Base-by-base conservation (phyloP, 2,113 vertebrate genomes). In the Catharus fuscescens region DNA sequence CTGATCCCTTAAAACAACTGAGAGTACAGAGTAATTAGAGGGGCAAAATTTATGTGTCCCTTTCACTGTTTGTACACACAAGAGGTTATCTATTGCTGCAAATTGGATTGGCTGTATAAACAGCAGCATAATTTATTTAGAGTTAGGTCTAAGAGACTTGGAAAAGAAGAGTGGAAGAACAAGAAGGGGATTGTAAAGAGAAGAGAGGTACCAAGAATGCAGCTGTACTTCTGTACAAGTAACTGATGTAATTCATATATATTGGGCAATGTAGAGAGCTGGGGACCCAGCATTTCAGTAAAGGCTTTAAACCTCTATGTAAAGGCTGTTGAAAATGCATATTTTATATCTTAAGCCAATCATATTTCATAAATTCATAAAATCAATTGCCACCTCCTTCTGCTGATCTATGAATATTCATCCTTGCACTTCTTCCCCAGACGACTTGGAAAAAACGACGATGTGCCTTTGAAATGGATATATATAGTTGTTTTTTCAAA, bases 21-120 rank as follows among this genome's bases (percentile, higher is more conserved):
- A 88, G 66, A 62, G 59, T 89, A 54, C 12, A 53, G 47, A 86
- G 44, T 52, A 74, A 90, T 94, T 94, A 71, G 10, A 94, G 57
- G 52, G 45, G 48, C n/a, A 74, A 66, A 94, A 74, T 60, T 31
- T 73, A 26, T 90, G 34, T 90, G 53, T 89, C 86, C 52, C 18
- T 19, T 83, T 44, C 25, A 56, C 69, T 93, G 60, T 74, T 95
- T 77, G 40, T 88, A 78, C 45, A 86, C 29, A 32, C 47, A 80
- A 56, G 71, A 74, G 64, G 57, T 94, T 82, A 93, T 92, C 82
- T 94, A 6, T 66, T 78, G 62, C 81, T 60, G 64, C 57, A 90
- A 88, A 90, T 90, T 90, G 90, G 53, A 92, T 90, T 90, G 85
- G 85, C 48, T 94, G 12, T 60, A 61, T 73, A 86, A 96, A 93